Base-by-base conservation (phyloP, 2,113 vertebrate species). In the Oreamnos americanus region DNA sequence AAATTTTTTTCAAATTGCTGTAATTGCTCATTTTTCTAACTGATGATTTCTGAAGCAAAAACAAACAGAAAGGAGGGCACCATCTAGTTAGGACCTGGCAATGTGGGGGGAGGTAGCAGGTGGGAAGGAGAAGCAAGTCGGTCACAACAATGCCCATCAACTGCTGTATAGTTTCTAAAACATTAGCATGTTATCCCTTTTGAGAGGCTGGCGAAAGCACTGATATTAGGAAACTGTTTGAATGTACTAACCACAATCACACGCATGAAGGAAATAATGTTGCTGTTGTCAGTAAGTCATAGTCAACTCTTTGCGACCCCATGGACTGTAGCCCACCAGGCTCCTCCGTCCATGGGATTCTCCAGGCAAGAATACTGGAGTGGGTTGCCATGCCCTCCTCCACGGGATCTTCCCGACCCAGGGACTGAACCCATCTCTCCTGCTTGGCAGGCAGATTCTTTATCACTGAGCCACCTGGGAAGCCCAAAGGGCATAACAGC, bases 11-110 rank as follows among this genome's bases (percentile, higher is more conserved):
- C 49, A 90, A 89, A 94, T 28, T 87, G 30, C 87, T 83, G 26
- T 45, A 55, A 67, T 4, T 60, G 28, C 14, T 92, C 39, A 90
- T 55, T 95, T 89, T n/a, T 62, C 47, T 96, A 39, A 51, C 5
- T 87, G 36, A 79, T 11, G 25, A 78, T 76, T 85, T 91, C 90
- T 85, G 53, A 90, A 76, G 53, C 7, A 53, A 39, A 83, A 30
- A 19, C 6, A 58, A 36, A 82, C 78, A 94, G 17, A 57, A 74
- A 90, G n/a, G 55, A 74, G 1, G n/a, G 36, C 10, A 64, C 15
- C 19, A 67, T 62, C 76, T 64, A 16, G 19, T 55, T 45, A 97
- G 17, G 7, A 62, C 10, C 67, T 58, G 25, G 43, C 45, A 30
- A 57, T 21, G 49, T 64, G 0, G 1, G 5, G 43, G 28, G 16